Evolutionary conservation across 2,888 invertebrate genomes (phyloP).

Genomic region (Trachelus stipa): DNA sequence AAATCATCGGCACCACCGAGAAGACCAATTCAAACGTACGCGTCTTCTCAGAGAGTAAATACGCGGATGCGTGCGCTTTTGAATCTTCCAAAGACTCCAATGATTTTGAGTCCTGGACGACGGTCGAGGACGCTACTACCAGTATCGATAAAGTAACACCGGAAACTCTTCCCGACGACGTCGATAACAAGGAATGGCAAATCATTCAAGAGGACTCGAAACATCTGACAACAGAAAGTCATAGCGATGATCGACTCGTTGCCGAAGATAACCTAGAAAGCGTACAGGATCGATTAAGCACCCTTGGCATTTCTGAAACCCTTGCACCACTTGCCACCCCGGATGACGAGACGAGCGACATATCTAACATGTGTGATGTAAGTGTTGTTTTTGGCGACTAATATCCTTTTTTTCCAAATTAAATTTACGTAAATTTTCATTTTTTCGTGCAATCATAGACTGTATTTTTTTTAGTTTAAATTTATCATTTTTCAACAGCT

Average conservation of each 20-base stretch:
- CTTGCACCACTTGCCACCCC: slow-evolving; percentile 56
- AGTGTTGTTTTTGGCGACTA: slow-evolving; percentile 46
- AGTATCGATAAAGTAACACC: slow-evolving; percentile 25
- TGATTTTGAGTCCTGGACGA: slow-evolving; percentile 44
- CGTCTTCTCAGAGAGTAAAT: neutral
- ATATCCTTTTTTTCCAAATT: neutral
- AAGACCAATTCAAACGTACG: neutral
- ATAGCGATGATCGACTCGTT: slow-evolving; percentile 7
- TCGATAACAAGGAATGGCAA: slow-evolving; percentile 16
- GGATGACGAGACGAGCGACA: slow-evolving; percentile 57
- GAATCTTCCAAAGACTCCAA: slow-evolving; percentile 9
- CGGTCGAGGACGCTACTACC: slow-evolving; percentile 48
- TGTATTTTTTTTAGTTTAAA: neutral
- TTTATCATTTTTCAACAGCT: neutral
- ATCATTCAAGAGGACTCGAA: slow-evolving; percentile 25
- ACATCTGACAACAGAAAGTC: slow-evolving; percentile 14
- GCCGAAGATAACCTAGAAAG: neutral
- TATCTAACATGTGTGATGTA: slow-evolving; percentile 60
- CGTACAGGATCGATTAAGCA: neutral
- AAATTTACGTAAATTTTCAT: neutral
- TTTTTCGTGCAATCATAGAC: neutral
- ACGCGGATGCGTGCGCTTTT: neutral
- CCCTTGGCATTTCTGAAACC: neutral
- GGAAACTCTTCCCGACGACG: slow-evolving; percentile 15
- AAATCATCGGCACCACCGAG: slow-evolving; percentile 7